These are phyloP conservation scores for Notiomystis cincta DNA, from an alignment of 2,113 vertebrate species.

Conservation along the genomic window DNA sequence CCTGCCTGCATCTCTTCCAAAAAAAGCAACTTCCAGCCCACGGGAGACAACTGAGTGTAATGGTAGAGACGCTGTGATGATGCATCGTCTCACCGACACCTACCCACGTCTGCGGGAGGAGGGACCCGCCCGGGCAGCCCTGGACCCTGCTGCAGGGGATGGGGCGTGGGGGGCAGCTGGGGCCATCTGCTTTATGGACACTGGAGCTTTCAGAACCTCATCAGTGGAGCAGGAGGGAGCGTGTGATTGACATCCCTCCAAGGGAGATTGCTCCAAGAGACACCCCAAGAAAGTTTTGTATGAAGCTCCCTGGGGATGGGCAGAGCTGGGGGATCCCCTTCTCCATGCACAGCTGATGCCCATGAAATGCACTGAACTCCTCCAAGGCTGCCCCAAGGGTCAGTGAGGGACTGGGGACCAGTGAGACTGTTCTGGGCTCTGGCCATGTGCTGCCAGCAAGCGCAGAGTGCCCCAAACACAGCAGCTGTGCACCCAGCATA, in stretches of 20 bases:
- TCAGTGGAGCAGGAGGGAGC: background rate
- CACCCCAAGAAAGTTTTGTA: background rate
- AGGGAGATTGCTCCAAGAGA: background rate
- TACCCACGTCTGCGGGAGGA: background rate
- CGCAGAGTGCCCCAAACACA: fast-evolving
- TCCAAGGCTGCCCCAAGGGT: background rate
- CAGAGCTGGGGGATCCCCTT: background rate
- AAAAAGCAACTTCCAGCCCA: constrained; percentile 43
- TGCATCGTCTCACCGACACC: background rate
- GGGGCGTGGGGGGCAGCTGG: fast-evolving
- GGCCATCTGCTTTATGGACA: fast-evolving
- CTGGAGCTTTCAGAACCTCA: background rate
- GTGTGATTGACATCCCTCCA: background rate
- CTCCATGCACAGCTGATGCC: background rate
- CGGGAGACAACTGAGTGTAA: background rate
- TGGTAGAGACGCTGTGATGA: background rate
- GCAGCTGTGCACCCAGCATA: background rate
- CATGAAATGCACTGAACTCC: background rate
- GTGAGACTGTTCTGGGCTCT: background rate
- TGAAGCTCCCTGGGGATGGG: background rate
- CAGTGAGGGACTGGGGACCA: background rate
- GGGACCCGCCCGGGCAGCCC: background rate
- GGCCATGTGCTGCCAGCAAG: background rate
- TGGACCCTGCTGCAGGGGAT: background rate
- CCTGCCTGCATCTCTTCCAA: constrained; percentile 17